These are phyloP conservation scores for Parnassius glacialis DNA, from an alignment of 2,888 invertebrate species.

Conservation along the genomic window DNA sequence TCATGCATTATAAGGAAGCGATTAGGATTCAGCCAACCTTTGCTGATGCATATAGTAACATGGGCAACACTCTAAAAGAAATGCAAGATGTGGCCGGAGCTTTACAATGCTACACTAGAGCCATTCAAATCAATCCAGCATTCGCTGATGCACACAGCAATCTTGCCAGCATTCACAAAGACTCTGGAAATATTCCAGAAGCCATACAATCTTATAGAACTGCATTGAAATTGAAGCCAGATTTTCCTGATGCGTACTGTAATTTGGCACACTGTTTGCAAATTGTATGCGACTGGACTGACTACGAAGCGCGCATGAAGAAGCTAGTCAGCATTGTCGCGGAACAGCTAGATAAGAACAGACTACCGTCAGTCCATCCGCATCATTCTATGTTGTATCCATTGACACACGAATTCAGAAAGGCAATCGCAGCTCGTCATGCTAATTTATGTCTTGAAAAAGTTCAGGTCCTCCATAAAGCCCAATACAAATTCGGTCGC, in stretches of 20 bases:
- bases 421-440: slow-evolving; percentile 97
- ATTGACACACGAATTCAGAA: slow-evolving; percentile 95
- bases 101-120: slow-evolving; percentile 97
- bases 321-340: slow-evolving; percentile 97
- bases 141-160: slow-evolving; percentile 99
- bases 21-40: slow-evolving; percentile 99
- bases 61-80: slow-evolving; percentile 99
- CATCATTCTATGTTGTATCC: slow-evolving; percentile 99
- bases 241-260: slow-evolving; percentile 99
- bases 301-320: slow-evolving; percentile 98
- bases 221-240: slow-evolving; percentile 97
- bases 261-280: slow-evolving; percentile 99
- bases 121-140: slow-evolving; percentile 99
- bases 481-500: slow-evolving; percentile 89
- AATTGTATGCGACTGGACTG: slow-evolving; percentile 99
- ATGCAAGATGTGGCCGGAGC: slow-evolving; percentile 99
- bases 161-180: slow-evolving; percentile 99
- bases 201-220: slow-evolving; percentile 98
- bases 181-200: slow-evolving; percentile 99
- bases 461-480: slow-evolving; percentile 96
- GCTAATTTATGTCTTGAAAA: slow-evolving; percentile 99
- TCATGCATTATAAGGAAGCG: slow-evolving; percentile 99
- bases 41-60: slow-evolving; percentile 99
- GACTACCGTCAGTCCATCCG: slow-evolving; percentile 98
- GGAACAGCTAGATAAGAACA: slow-evolving; percentile 97